These are phyloP conservation scores for Agrilus biguttatus DNA, from an alignment of 2,888 invertebrate genomes.

Conservation along the genomic window DNA sequence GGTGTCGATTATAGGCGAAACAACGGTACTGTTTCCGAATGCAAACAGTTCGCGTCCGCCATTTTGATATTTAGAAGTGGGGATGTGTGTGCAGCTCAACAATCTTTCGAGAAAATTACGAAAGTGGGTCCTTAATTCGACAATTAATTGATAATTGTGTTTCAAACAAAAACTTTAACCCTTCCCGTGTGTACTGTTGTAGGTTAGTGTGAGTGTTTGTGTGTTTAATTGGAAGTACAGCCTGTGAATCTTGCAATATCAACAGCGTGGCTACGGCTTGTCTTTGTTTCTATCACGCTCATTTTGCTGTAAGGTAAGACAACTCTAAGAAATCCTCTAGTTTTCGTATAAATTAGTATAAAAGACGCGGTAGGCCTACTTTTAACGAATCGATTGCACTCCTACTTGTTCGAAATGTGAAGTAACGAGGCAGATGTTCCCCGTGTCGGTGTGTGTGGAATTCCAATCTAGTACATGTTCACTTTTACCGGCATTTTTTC, in stretches of 20 bases:
- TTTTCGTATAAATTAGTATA: background rate
- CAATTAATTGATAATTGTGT: conserved; percentile 22
- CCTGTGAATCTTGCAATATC: conserved; percentile 24
- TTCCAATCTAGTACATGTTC: too few species aligned
- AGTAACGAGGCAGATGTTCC: too few species aligned
- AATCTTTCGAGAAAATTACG: conserved; percentile 27
- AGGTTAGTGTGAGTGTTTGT: conserved; percentile 24
- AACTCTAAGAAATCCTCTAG: conserved; percentile 4
- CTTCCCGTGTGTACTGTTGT: conserved; percentile 17
- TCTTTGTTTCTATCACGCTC: conserved; percentile 31
- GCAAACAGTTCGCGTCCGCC: conserved; percentile 25
- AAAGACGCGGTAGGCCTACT: too few species aligned
- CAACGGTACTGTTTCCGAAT: conserved; percentile 21
- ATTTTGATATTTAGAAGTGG: conserved; percentile 32
- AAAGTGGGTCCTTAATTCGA: conserved; percentile 26
- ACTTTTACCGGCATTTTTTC: too few species aligned
- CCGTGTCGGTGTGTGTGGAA: too few species aligned
- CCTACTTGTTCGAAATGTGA: too few species aligned
- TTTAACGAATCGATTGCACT: too few species aligned
- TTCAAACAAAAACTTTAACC: conserved; percentile 16
- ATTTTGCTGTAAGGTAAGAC: conserved; percentile 29
- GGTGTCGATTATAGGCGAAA: conserved; percentile 17
- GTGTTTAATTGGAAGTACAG: conserved; percentile 25
- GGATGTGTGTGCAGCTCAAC: conserved; percentile 29
- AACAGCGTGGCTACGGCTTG: conserved; percentile 34